Conservation (phyloP, 2,113 vertebrate species). For the Calidris pygmaea region DNA sequence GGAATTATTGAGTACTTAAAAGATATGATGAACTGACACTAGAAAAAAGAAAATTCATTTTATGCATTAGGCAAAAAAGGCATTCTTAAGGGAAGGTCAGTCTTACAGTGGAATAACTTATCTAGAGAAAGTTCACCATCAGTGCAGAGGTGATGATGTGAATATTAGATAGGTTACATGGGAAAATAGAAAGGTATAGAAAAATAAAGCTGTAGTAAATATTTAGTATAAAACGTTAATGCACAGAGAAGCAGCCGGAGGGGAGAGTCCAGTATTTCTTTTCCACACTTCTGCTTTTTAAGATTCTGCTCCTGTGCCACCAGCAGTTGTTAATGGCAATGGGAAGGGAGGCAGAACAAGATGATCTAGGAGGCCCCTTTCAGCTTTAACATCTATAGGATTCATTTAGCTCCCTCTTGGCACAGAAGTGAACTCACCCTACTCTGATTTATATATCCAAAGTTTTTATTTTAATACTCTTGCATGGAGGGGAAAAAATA, state of each 20-base stretch:
- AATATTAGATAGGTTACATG: neutral
- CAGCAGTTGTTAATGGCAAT: slow-evolving; percentile 4
- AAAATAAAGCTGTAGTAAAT: neutral
- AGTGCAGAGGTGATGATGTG: neutral
- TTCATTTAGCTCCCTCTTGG: neutral
- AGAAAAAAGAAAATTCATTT: neutral
- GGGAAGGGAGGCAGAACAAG: slow-evolving; percentile 14
- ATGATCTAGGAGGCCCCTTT: slow-evolving; percentile 33
- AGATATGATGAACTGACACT: neutral
- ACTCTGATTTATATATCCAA: slow-evolving; percentile 18
- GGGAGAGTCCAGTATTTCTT: neutral
- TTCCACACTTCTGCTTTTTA: neutral
- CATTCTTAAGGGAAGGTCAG: neutral
- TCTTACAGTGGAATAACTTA: neutral
- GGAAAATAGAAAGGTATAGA: neutral
- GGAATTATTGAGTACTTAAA: slow-evolving; percentile 4
- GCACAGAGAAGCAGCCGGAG: neutral
- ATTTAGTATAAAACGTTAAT: neutral
- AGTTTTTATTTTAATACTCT: slow-evolving; percentile 53
- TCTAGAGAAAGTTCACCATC: neutral
- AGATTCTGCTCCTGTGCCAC: slow-evolving; percentile 11
- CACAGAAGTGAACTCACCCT: neutral
- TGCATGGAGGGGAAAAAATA: slow-evolving; percentile 33
- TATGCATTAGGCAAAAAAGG: neutral
- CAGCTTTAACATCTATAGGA: neutral